Percentiles rank a stretch among this genome's conserved stretches.
phyloP scores from a whole-genome alignment of 2,888 invertebrate genomes.

The Melanostoma scalare region DNA sequence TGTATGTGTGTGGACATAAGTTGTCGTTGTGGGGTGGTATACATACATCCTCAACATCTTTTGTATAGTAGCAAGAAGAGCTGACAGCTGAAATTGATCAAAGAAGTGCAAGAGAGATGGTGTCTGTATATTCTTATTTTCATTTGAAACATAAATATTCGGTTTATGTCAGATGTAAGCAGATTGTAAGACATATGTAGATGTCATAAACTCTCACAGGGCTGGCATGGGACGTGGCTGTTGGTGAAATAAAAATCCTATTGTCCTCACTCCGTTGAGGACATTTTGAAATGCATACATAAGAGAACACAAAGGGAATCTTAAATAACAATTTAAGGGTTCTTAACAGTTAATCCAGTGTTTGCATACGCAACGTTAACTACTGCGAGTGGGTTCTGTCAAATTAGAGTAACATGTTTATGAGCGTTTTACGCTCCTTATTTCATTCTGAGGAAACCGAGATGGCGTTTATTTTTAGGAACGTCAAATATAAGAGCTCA shows the following conservation, averaged over 20 bases:
- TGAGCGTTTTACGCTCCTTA: too few relatives aligned
- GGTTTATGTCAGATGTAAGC: conserved; percentile 39
- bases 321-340: conserved; percentile 31
- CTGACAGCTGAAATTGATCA: conserved; percentile 23
- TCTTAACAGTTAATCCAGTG: conserved; percentile 45
- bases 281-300: conserved; percentile 25
- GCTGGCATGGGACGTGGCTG: neutral
- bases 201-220: conserved; percentile 30
- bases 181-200: conserved; percentile 23
- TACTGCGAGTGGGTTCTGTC: conserved; percentile 8
- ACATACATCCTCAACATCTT: too few relatives aligned
- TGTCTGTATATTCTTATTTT: conserved; percentile 52
- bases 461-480: too few relatives aligned
- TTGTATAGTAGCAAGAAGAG: neutral
- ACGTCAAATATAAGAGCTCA: too few relatives aligned
- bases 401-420: neutral
- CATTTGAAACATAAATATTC: conserved; percentile 58
- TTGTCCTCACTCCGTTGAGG: conserved; percentile 4
- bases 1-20: neutral
- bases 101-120: conserved; percentile 6
- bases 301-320: conserved; percentile 23
- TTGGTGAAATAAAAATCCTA: conserved; percentile 6
- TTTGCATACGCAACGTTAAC: neutral
- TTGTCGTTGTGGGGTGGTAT: too few relatives aligned
- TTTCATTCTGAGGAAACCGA: too few relatives aligned